phyloP scores from a whole-genome alignment of 2,113 vertebrate species.

The Peromyscus polionotus region DNA sequence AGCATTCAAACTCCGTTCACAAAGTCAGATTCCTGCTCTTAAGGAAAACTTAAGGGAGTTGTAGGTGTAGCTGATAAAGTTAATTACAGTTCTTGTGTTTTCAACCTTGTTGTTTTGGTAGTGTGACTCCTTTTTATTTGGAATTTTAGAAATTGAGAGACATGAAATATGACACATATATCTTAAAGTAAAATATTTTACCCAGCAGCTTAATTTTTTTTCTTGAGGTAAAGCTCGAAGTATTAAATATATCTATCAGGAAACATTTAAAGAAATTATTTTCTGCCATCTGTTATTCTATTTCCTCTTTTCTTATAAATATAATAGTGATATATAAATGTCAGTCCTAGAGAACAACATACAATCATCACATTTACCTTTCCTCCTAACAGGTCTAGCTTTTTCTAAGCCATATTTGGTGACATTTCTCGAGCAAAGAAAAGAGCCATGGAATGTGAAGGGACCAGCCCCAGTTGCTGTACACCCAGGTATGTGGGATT shows the following conservation, averaged over 20 bases:
- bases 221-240: not conserved
- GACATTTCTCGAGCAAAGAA: not conserved
- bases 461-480: not conserved
- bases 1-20: not conserved
- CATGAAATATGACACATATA: not conserved
- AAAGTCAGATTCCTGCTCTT: no score
- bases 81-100: not conserved
- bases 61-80: not conserved
- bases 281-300: not conserved
- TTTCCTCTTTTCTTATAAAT: not conserved
- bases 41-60: not conserved
- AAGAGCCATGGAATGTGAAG: not conserved
- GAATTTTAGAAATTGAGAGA: not conserved
- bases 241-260: not conserved
- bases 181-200: not conserved
- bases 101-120: not conserved
- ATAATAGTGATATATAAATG: not conserved
- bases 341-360: not conserved
- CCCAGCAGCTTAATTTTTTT: not conserved
- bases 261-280: not conserved
- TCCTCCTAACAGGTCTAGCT: not conserved
- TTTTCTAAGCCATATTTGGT: not conserved
- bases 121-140: not conserved
- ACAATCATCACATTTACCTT: not conserved
- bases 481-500: not conserved